Evolutionary conservation across 2,797 vertebrate species (phyloP).

Genomic region (Mallotus villosus): DNA sequence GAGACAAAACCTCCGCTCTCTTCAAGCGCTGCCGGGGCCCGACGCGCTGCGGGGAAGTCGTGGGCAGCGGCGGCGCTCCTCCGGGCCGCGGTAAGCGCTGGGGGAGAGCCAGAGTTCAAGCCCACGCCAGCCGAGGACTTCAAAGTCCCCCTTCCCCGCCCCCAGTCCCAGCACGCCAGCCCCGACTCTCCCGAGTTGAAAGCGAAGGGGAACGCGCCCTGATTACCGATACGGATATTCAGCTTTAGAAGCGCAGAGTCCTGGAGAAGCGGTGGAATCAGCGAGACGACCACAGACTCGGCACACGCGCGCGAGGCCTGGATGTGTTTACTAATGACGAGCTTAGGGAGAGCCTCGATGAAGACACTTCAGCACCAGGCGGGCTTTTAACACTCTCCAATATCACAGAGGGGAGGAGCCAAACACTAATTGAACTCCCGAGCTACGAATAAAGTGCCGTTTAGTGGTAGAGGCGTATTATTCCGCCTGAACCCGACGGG

Average conservation of each 20-base stretch:
- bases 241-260: neutral
- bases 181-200: conserved; percentile 23
- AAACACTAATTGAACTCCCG: neutral
- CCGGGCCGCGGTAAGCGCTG: no score
- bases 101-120: conserved; percentile 28
- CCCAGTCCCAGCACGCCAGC: neutral
- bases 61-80: neutral
- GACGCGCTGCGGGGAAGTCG: no score
- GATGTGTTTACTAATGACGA: conserved; percentile 19
- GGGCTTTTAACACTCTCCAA: neutral
- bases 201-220: conserved; percentile 7
- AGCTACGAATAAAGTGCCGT: neutral
- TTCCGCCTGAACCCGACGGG: no score
- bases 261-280: neutral
- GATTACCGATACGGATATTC: conserved; percentile 19
- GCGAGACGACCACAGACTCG: neutral
- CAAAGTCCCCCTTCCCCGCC: conserved; percentile 18
- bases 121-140: conserved; percentile 26
- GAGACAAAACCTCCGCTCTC: no score
- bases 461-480: neutral
- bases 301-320: neutral
- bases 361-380: neutral
- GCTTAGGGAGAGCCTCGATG: neutral
- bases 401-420: no score
- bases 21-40: no score